These are phyloP conservation scores for Alauda arvensis DNA, from an alignment of 2,797 vertebrate species.

Conservation along the genomic window DNA sequence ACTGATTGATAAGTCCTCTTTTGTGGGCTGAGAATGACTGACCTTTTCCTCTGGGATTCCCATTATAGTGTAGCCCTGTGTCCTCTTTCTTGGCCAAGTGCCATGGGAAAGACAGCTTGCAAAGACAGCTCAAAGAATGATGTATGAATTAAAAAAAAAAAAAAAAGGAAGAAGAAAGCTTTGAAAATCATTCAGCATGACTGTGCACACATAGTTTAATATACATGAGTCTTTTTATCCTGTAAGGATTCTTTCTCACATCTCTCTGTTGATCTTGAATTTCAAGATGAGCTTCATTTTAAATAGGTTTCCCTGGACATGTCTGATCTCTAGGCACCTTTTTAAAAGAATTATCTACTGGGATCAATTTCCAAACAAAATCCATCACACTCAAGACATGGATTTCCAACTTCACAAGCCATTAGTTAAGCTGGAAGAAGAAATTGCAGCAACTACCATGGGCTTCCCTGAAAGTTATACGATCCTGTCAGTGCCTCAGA, in stretches of 20 bases:
- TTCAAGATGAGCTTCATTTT: not conserved
- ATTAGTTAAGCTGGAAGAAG: slow-evolving; percentile 61
- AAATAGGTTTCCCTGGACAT: not conserved
- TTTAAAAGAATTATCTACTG: slow-evolving; percentile 34
- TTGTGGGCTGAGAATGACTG: slow-evolving; percentile 53
- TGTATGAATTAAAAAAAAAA: not conserved
- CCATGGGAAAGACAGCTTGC: slow-evolving; percentile 54
- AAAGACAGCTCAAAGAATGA: slow-evolving; percentile 34
- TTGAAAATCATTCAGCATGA: slow-evolving; percentile 57
- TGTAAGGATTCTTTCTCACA: not conserved
- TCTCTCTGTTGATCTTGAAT: not conserved
- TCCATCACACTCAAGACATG: not conserved
- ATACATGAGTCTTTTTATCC: slow-evolving; percentile 1
- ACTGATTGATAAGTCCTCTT: slow-evolving; percentile 48
- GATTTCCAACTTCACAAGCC: slow-evolving; percentile 35
- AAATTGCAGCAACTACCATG: slow-evolving; percentile 11
- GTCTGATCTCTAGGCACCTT: slow-evolving; percentile 7
- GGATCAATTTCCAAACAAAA: slow-evolving; percentile 63
- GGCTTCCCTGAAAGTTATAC: not conserved
- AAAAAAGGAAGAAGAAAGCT: not conserved
- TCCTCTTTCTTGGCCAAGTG: slow-evolving; percentile 30
- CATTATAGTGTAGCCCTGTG: not conserved
- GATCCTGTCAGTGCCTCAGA: not conserved
- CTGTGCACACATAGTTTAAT: not conserved
- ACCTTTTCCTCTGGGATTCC: slow-evolving; percentile 55